Conservation (phyloP, 2,888 invertebrate species). For the Ligdia adustata region DNA sequence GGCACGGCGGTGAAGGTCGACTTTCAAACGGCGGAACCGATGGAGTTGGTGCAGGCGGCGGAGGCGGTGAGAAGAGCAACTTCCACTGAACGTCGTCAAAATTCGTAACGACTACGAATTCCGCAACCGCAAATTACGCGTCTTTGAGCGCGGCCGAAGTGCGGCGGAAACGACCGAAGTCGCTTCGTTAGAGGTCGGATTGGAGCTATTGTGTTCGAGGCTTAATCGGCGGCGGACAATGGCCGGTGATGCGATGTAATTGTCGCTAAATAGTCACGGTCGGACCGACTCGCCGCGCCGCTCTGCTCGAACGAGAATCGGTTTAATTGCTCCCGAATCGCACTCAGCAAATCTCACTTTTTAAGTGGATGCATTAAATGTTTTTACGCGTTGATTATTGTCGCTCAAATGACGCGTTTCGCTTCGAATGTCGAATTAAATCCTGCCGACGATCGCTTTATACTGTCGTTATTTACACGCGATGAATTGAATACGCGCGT, state of each 20-base stretch:
- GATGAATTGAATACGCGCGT: constrained; percentile 62
- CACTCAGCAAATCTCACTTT: constrained; percentile 47
- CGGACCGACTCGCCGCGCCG: constrained; percentile 39
- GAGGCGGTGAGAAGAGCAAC: constrained; percentile 45
- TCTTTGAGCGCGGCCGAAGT: constrained; percentile 71
- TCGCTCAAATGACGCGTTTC: constrained; percentile 64
- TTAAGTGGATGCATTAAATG: constrained; percentile 60
- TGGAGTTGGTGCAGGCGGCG: not conserved
- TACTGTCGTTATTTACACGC: constrained; percentile 64
- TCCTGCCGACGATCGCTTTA: constrained; percentile 67
- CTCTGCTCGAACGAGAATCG: constrained; percentile 54
- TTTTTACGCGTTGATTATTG: constrained; percentile 71
- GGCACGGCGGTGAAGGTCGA: constrained; percentile 48
- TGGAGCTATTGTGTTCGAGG: constrained; percentile 70
- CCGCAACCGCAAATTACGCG: constrained; percentile 77
- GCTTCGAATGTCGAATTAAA: constrained; percentile 68
- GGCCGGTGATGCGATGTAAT: constrained; percentile 76
- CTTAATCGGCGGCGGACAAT: constrained; percentile 77
- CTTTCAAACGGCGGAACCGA: constrained; percentile 63
- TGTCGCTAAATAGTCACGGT: constrained; percentile 73
- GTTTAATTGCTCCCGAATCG: constrained; percentile 56
- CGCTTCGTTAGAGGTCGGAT: constrained; percentile 79
- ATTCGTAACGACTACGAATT: constrained; percentile 69
- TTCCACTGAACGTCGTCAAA: constrained; percentile 59
- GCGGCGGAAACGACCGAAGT: constrained; percentile 74